These are phyloP conservation scores for Heliangelus exortis DNA, from an alignment of 2,797 vertebrate species.

Conservation along the genomic window DNA sequence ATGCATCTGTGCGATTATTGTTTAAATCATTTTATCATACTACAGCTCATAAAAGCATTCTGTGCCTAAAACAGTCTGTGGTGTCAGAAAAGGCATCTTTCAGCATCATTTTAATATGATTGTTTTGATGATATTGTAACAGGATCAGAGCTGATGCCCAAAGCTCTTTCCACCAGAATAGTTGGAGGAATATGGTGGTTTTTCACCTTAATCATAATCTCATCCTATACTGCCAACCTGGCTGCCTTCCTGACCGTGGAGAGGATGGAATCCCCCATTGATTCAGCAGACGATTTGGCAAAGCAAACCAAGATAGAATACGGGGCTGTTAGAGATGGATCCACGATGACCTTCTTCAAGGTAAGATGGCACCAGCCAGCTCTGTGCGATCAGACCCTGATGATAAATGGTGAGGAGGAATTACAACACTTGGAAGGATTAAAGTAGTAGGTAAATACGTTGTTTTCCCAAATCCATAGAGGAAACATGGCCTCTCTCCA, in stretches of 20 bases:
- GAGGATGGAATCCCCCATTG: conserved; percentile 97
- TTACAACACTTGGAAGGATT: background rate
- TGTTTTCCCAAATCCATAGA: background rate
- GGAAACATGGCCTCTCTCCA: too few relatives aligned
- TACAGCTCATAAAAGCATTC: conserved; percentile 44
- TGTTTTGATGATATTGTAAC: conserved; percentile 73
- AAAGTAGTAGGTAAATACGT: background rate
- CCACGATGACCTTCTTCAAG: conserved; percentile 99
- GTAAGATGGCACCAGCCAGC: conserved; percentile 73
- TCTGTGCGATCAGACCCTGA: background rate
- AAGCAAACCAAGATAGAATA: conserved; percentile 99
- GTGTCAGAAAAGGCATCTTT: background rate
- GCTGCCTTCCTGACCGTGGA: conserved; percentile 98
- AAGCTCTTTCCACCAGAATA: conserved; percentile 97
- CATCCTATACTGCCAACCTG: conserved; percentile 97
- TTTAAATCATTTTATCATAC: conserved; percentile 48
- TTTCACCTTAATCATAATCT: conserved; percentile 98
- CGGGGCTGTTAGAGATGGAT: conserved; percentile 93
- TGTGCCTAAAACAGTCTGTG: conserved; percentile 9
- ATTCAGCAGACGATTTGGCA: conserved; percentile 95
- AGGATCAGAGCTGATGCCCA: conserved; percentile 99
- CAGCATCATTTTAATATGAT: conserved; percentile 55
- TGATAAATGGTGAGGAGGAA: background rate
- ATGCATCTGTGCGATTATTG: conserved; percentile 45
- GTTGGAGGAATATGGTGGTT: conserved; percentile 99